These are phyloP conservation scores for Hypselothyrea guttata DNA, from an alignment of 2,888 invertebrate genomes.

Conservation along the genomic window DNA sequence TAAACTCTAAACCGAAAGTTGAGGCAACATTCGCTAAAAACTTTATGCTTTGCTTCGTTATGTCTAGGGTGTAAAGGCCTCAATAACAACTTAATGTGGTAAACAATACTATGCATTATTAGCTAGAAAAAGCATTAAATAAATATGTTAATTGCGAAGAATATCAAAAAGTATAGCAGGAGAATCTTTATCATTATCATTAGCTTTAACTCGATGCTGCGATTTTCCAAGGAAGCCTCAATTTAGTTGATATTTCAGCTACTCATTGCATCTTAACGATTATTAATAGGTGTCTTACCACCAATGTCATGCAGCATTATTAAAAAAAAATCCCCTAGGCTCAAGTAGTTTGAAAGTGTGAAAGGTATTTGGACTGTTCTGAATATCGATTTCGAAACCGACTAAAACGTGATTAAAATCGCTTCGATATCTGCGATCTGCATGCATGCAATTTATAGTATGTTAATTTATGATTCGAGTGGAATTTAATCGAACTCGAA, in stretches of 20 bases:
- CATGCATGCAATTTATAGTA: slow-evolving; percentile 23
- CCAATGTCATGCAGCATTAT: slow-evolving; percentile 42
- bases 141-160: slow-evolving; percentile 25
- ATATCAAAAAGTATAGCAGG: slow-evolving; percentile 24
- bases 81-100: slow-evolving; percentile 70
- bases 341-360: slow-evolving; percentile 35
- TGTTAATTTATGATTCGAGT: slow-evolving; percentile 21
- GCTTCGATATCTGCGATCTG: no score
- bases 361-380: no score
- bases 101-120: slow-evolving; percentile 62
- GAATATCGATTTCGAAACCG: no score
- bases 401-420: no score
- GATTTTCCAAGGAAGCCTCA: slow-evolving; percentile 32
- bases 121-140: slow-evolving; percentile 22
- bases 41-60: slow-evolving; percentile 15
- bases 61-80: slow-evolving; percentile 55
- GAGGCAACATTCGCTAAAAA: slow-evolving; percentile 46
- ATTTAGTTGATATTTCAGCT: no score
- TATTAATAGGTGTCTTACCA: no score
- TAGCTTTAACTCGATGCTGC: no score
- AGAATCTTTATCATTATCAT: no score
- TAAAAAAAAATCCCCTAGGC: slow-evolving; percentile 32
- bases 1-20: slow-evolving; percentile 31
- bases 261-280: no score
- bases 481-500: no score